A percentile compares a stretch with the other conserved stretches of the same genome.
phyloP scores from a whole-genome alignment of 2,113 vertebrate species.

The Daubentonia madagascariensis region DNA sequence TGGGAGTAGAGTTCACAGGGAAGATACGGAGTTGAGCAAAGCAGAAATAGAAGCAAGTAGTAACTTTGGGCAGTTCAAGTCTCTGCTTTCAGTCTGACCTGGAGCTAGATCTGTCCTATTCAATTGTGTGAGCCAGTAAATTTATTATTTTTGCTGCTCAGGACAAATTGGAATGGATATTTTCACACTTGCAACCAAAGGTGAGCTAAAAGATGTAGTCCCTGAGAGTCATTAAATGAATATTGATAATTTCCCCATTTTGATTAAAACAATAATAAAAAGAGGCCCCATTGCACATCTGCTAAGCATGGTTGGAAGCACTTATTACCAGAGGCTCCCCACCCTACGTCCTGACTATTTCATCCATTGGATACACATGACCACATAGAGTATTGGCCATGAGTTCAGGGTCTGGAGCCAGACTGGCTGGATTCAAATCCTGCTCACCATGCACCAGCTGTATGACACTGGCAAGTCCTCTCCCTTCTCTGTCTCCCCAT shows the following conservation, averaged over 20 bases:
- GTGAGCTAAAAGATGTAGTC: neutral
- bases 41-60: neutral
- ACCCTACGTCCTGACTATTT: rapidly evolving
- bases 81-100: neutral
- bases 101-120: neutral
- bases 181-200: neutral
- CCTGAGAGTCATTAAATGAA: neutral
- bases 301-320: neutral
- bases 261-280: neutral
- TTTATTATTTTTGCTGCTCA: neutral
- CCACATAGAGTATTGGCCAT: neutral
- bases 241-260: neutral
- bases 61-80: neutral
- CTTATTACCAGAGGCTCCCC: neutral
- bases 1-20: neutral
- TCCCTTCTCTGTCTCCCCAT: neutral
- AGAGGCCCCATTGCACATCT: neutral
- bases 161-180: neutral
- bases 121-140: neutral
- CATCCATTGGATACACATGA: rapidly evolving
- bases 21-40: rapidly evolving
- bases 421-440: neutral
- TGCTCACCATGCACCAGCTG: neutral
- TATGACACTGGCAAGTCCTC: neutral
- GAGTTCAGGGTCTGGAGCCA: neutral